phyloP scores from a whole-genome alignment of 2,888 invertebrate genomes.

The Mimachlamys varia region DNA sequence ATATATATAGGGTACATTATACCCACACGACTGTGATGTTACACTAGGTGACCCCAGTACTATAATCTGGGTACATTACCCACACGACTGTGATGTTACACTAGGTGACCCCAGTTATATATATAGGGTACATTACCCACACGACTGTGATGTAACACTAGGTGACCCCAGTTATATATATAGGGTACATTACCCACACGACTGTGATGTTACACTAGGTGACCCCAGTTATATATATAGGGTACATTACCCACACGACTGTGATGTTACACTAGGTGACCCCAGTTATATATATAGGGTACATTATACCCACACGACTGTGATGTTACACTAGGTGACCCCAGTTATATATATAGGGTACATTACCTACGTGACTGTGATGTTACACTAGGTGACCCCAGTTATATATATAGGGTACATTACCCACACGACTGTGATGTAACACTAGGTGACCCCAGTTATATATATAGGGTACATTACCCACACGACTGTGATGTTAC shows the following conservation, averaged over 20 bases:
- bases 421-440: neutral
- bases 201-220: neutral
- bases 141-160: neutral
- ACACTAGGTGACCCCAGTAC: too few relatives aligned
- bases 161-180: too few relatives aligned
- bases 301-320: neutral
- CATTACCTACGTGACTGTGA: neutral
- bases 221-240: too few relatives aligned
- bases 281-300: neutral
- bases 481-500: neutral
- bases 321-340: neutral
- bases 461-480: neutral
- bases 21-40: neutral
- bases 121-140: neutral
- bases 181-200: neutral
- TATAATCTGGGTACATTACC: too few relatives aligned
- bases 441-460: neutral
- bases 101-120: too few relatives aligned
- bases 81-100: neutral
- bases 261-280: neutral
- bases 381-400: neutral
- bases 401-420: neutral
- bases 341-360: neutral
- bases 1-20: neutral
- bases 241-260: neutral